A percentile compares a stretch with the other conserved stretches of the same genome.
These are phyloP conservation scores for Microcebus lehilahytsara DNA, from an alignment of 2,113 vertebrate genomes.

Conservation along the genomic window DNA sequence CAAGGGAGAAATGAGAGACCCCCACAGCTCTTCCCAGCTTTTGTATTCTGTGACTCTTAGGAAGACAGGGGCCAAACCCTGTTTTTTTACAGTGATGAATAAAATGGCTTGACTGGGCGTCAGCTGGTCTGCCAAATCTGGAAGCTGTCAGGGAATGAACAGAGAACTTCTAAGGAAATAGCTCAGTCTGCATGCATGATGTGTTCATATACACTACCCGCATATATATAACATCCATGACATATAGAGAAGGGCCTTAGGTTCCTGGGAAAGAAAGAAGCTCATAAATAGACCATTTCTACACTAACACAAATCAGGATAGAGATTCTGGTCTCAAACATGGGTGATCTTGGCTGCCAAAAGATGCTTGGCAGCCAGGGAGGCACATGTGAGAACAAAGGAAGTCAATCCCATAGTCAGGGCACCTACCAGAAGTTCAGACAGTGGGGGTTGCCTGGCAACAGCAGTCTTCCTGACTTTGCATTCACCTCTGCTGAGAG, in stretches of 20 bases:
- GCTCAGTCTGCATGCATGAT: background rate
- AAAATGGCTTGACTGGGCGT: slow-evolving; percentile 30
- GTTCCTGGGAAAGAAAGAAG: background rate
- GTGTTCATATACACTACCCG: background rate
- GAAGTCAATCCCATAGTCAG: slow-evolving; percentile 16
- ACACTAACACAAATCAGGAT: background rate
- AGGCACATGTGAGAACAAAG: background rate
- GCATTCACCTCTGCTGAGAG: background rate
- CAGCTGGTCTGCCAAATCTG: slow-evolving; percentile 15
- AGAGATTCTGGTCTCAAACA: background rate
- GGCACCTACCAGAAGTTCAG: background rate
- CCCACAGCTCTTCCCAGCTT: background rate
- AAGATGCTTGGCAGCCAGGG: background rate
- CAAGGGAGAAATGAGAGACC: slow-evolving; percentile 15
- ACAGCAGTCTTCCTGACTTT: background rate
- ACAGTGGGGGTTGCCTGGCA: slow-evolving; percentile 50
- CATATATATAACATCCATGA: background rate
- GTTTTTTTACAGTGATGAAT: slow-evolving; percentile 9
- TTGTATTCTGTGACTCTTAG: slow-evolving; percentile 30
- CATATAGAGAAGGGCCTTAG: background rate
- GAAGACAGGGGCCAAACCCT: slow-evolving; percentile 31
- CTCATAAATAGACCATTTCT: background rate
- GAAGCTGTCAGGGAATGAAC: slow-evolving; percentile 27
- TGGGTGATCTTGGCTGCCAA: background rate
- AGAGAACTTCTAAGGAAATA: slow-evolving; percentile 13